phyloP scores from a whole-genome alignment of 2,113 vertebrate species.

The Rhombomys opimus region DNA sequence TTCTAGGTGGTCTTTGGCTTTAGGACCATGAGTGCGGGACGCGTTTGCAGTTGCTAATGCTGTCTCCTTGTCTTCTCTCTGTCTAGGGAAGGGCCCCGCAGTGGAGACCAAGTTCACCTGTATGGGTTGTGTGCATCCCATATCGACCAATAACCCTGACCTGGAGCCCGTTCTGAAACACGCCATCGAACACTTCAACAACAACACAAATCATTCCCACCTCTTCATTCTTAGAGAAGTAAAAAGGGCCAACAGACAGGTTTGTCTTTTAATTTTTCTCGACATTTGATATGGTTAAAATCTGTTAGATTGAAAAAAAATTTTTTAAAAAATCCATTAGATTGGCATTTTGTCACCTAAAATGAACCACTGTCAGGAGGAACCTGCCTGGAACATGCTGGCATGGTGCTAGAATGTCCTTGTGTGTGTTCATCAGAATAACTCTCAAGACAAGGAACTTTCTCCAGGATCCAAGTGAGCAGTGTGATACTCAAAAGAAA shows the following conservation, averaged over 20 bases:
- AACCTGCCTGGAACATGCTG: neutral
- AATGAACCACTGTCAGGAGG: neutral
- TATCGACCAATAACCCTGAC: conserved; percentile 80
- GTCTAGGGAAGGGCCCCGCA: conserved; percentile 75
- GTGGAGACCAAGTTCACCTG: conserved; percentile 67
- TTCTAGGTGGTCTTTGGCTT: conserved; percentile 7
- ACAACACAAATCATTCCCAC: conserved; percentile 67
- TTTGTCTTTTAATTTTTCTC: conserved; percentile 80
- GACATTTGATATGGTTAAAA: neutral
- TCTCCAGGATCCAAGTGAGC: neutral
- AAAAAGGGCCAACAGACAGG: conserved; percentile 89
- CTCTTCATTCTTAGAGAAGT: conserved; percentile 87
- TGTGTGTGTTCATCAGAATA: neutral
- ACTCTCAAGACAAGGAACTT: neutral
- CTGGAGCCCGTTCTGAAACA: conserved; percentile 86
- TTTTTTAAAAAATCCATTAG: neutral
- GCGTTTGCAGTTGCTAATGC: neutral
- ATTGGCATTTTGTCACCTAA: neutral
- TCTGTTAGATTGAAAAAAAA: neutral
- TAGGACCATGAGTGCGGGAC: neutral
- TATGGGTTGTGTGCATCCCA: conserved; percentile 87
- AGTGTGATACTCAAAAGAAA: accelerated
- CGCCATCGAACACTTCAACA: conserved; percentile 88
- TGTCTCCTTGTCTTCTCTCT: conserved; percentile 58
- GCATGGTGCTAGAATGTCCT: neutral